These are phyloP conservation scores for Recurvirostra avosetta DNA, from an alignment of 2,113 vertebrate species.

Conservation along the genomic window DNA sequence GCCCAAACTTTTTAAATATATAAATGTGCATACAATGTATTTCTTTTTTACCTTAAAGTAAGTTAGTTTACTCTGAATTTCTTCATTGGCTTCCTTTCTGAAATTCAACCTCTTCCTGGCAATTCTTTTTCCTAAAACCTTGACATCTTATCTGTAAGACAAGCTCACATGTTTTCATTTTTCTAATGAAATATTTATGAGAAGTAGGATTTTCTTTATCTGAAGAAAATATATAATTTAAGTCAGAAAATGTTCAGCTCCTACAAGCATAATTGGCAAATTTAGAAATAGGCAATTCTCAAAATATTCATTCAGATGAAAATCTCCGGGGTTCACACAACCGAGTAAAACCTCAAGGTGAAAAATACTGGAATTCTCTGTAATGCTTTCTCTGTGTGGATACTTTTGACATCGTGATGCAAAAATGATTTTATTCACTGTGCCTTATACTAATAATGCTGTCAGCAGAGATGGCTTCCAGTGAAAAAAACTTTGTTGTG, in stretches of 20 bases:
- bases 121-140: slow-evolving; percentile 7
- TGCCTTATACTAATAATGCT: slow-evolving; percentile 35
- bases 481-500: background rate
- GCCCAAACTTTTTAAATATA: background rate
- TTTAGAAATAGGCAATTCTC: slow-evolving; percentile 38
- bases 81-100: background rate
- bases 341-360: slow-evolving; percentile 18
- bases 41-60: background rate
- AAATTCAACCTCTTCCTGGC: background rate
- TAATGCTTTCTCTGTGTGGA: slow-evolving; percentile 32
- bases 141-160: slow-evolving; percentile 16
- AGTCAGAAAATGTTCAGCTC: slow-evolving; percentile 52
- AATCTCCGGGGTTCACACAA: slow-evolving; percentile 28
- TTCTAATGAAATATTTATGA: slow-evolving; percentile 72
- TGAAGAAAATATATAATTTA: slow-evolving; percentile 57
- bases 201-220: slow-evolving; percentile 54
- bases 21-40: background rate
- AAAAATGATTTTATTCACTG: background rate
- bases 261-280: slow-evolving; percentile 64
- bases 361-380: slow-evolving; percentile 3
- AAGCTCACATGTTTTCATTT: slow-evolving; percentile 49
- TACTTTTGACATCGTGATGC: background rate
- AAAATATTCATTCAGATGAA: slow-evolving; percentile 55
- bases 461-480: background rate
- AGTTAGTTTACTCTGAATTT: background rate